Conservation (phyloP, 2,113 vertebrate genomes). For the Orycteropus afer region DNA sequence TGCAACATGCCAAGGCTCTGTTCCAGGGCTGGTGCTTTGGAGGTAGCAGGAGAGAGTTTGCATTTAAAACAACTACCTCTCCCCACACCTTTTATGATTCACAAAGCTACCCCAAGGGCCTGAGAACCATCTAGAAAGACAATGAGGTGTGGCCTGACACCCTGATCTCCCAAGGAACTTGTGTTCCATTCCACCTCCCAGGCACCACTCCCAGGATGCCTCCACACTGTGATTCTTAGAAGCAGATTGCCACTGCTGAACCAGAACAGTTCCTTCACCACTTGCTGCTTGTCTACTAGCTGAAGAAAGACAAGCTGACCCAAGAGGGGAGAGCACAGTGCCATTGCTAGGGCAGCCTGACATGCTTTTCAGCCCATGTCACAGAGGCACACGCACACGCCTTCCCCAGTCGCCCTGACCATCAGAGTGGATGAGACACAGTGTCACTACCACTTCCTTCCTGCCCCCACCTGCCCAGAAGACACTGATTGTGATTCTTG, state of each 20-base stretch:
- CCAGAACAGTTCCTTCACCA: background rate
- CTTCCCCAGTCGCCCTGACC: too few species aligned
- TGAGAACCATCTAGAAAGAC: background rate
- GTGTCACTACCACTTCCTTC: too few species aligned
- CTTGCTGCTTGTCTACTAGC: background rate
- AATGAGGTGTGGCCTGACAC: too few species aligned
- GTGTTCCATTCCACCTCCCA: background rate
- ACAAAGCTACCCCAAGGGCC: background rate
- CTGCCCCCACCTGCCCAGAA: background rate
- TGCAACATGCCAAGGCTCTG: background rate
- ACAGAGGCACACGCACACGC: rapidly evolving
- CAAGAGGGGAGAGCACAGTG: too few species aligned
- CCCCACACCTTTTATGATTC: background rate
- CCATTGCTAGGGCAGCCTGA: background rate
- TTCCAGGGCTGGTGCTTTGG: background rate
- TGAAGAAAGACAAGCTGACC: background rate
- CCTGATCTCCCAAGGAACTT: background rate
- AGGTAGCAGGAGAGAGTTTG: background rate
- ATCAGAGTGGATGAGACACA: background rate
- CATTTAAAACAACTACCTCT: background rate
- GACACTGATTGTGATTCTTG: background rate
- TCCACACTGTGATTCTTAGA: background rate
- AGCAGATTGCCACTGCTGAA: background rate
- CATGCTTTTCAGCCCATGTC: rapidly evolving
- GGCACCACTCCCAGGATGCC: background rate